Evolutionary conservation across 92 coral and sea anemone genomes (phyloP).

Genomic region (Blastomussa wellsi): DNA sequence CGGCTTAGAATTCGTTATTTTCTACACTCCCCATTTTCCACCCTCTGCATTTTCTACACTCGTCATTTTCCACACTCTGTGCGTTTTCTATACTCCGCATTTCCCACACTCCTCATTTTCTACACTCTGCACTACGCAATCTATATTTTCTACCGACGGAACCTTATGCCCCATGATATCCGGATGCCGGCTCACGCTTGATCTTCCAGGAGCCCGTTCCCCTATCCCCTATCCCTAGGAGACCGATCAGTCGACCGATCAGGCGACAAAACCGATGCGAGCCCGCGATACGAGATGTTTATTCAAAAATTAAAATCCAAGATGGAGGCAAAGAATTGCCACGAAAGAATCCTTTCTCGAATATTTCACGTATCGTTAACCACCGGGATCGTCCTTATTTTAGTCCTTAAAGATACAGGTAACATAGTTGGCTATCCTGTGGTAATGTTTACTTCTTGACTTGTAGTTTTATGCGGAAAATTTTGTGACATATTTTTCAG

Average conservation of each 20-base stretch:
- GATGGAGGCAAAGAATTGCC: constrained; percentile 88
- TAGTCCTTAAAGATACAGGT: constrained; percentile 92
- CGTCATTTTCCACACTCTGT: no score
- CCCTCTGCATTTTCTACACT: no score
- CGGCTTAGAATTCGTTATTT: no score
- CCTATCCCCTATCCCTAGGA: no score
- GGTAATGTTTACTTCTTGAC: not conserved
- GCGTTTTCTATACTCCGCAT: no score
- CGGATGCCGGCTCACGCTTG: no score
- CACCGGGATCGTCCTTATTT: constrained; percentile 72
- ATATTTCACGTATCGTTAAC: constrained; percentile 84
- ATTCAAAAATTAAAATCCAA: constrained; percentile 31
- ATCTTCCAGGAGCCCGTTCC: no score
- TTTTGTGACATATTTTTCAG: constrained; percentile 42
- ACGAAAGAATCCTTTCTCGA: constrained; percentile 79
- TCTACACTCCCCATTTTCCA: no score
- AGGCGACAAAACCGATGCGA: not conserved
- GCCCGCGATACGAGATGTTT: constrained; percentile 30
- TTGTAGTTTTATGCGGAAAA: not conserved
- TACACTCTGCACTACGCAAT: no score
- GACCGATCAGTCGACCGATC: not conserved
- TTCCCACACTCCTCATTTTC: no score
- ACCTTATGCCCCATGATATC: no score
- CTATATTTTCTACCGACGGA: no score
- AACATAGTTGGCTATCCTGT: not conserved